A percentile compares a stretch with the other conserved stretches of the same genome.
These are phyloP conservation scores for Spea multiplicata DNA, from an alignment of 2,113 vertebrate species.

Conservation along the genomic window DNA sequence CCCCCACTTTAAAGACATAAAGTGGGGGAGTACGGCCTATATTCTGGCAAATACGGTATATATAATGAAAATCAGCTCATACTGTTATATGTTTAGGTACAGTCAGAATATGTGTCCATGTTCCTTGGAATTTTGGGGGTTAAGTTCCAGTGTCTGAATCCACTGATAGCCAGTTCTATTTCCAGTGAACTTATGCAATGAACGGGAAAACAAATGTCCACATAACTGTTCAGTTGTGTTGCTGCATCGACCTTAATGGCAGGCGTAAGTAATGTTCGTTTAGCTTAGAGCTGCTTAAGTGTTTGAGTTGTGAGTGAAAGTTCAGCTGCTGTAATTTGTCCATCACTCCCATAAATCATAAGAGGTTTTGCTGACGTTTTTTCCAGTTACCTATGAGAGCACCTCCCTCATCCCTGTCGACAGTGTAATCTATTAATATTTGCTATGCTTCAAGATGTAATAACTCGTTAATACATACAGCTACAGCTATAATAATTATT, in stretches of 20 bases:
- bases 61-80: too few relatives aligned
- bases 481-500: too few relatives aligned
- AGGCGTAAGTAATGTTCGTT: conserved; percentile 18
- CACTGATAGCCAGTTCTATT: conserved; percentile 32
- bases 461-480: too few relatives aligned
- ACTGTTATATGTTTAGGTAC: neutral
- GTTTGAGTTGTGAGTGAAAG: conserved; percentile 40
- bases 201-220: conserved; percentile 30
- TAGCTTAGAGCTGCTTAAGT: conserved; percentile 19
- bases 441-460: too few relatives aligned
- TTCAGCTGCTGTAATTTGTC: conserved; percentile 31
- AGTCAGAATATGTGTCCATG: conserved; percentile 7
- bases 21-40: too few relatives aligned
- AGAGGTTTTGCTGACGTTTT: conserved; percentile 22
- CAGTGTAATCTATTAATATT: too few relatives aligned
- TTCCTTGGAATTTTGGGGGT: conserved; percentile 5
- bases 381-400: too few relatives aligned
- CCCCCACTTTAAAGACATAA: too few relatives aligned
- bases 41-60: too few relatives aligned
- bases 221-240: conserved; percentile 38
- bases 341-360: neutral
- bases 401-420: too few relatives aligned
- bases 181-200: conserved; percentile 18
- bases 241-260: conserved; percentile 18
- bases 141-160: conserved; percentile 22